phyloP scores from a whole-genome alignment of 2,113 vertebrate species.

The Zeus faber region DNA sequence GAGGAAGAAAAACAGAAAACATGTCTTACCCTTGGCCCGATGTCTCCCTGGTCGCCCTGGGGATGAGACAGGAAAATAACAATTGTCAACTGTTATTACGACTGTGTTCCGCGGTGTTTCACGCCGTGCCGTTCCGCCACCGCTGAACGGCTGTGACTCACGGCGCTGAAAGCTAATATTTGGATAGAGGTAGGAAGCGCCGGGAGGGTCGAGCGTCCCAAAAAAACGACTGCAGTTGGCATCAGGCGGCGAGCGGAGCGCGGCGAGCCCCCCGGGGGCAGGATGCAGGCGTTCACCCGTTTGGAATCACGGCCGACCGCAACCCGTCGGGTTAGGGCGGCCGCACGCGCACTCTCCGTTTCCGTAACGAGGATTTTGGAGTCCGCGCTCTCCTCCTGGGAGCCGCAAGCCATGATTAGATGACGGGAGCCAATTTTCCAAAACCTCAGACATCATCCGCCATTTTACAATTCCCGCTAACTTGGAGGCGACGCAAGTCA shows the following conservation, averaged over 20 bases:
- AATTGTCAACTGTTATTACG: constrained; percentile 39
- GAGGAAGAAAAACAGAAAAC: constrained; percentile 13
- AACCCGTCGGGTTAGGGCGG: neutral
- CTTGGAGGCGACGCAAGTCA: too few relatives aligned
- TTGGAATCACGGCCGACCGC: constrained; percentile 23
- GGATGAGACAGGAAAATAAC: constrained; percentile 51
- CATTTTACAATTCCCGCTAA: constrained; percentile 29
- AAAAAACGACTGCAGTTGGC: constrained; percentile 1
- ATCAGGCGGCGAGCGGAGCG: neutral
- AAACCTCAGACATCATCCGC: constrained; percentile 39
- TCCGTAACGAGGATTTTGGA: constrained; percentile 30
- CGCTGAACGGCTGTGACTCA: constrained; percentile 21
- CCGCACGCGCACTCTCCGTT: constrained; percentile 1
- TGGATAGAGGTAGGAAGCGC: constrained; percentile 22
- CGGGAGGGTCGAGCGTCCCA: constrained; percentile 37
- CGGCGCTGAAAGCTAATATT: constrained; percentile 21
- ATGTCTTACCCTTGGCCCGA: constrained; percentile 85
- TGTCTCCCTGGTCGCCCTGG: constrained; percentile 88
- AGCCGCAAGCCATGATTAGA: constrained; percentile 38
- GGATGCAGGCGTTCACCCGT: constrained; percentile 27
- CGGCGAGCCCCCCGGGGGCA: neutral
- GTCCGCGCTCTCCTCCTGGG: constrained; percentile 26
- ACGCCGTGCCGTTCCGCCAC: too few relatives aligned
- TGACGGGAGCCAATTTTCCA: constrained; percentile 37
- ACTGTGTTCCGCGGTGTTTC: too few relatives aligned